Base-by-base conservation (phyloP, 1,140 invertebrate genomes). In the Pseudomyrmex sp. region DNA sequence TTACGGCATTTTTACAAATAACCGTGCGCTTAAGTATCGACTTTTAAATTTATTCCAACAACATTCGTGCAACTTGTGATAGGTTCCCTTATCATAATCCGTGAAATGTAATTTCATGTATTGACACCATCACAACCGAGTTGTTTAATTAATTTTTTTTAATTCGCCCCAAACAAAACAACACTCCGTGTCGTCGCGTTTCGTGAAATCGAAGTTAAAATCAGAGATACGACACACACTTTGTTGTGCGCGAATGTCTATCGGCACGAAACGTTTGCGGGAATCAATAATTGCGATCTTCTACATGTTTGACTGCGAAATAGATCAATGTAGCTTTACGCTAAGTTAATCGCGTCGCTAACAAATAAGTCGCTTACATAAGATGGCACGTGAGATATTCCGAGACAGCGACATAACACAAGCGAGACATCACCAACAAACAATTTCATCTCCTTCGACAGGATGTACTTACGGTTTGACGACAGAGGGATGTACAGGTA, bases 361-460 rank as follows among this genome's bases (percentile, higher is more conserved):
- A 52, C 50, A 13, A 54, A 48, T 75, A 61, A 87, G 56, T 86
- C 44, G 44, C 44, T 70, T 72, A 76, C 59, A 54, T 65, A 84
- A 65, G 44, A 70, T 20, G 63, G 72, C 74, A 83, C 59, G 52
- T 13, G 77, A 62, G 10, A 54, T 82, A 50, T 83, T 86, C 70
- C 68, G 76, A 72, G 83, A 72, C 76, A 59, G 69, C 50, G 62
- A 65, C 52, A 61, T 35, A 20, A 69, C 75, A 44, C 46, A 23
- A 35, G 13, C 58, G 54, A 35, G 35, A 77, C 62, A 70, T 73
- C 65, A 62, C 74, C 73, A 54, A 62, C 69, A 74, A 88, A 88
- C 59, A 84, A 84, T 88, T 88, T 87, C 85, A 87, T 87, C 82
- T 88, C 75, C 74, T 87, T 52, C n/a, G 85, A 50, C 20, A 79